Evolutionary conservation across 2,888 invertebrate species (phyloP), one percentile per base, ranked within the genome.

Genomic region (Epirrita christyi): DNA sequence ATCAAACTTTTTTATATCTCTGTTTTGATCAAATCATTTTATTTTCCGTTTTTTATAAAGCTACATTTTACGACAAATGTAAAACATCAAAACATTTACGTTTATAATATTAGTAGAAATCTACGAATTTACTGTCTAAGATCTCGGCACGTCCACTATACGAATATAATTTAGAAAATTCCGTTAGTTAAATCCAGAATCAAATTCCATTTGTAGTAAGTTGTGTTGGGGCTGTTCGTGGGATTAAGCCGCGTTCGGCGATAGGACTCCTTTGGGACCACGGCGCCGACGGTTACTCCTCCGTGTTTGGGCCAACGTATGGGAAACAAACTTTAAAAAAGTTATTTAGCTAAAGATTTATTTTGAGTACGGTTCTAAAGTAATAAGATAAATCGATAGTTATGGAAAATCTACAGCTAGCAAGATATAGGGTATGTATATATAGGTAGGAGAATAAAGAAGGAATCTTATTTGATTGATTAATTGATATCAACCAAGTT

Each of bases 161-260:
- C 21, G 32, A 57, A 49, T 52, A 59, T 49, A 64, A 63, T 61
- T 63, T 63, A 37, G 59, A 52, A 76, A 78, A 79, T 80, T 81
- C 79, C 80, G 75, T 88, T 86, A 86, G 86, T 87, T 86, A 87
- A 88, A 85, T 81, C 81, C 80, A 72, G 79, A 81, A 89, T 89
- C 85, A 86, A 82, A 87, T 88, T 83, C 84, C 82, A 86, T 86
- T 86, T 86, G 85, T 84, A 83, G 82, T 85, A 83, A 86, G 83
- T 84, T 82, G 83, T 83, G 85, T 85, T 80, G 83, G 81, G 82
- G 81, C 81, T 82, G 83, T 85, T 86, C 83, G 86, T 83, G 79
- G 83, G 88, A 88, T 88, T 86, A 86, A 87, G 85, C 83, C 75
- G 81, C 78, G 76, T 79, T 72, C 77, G 77, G 79, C 85, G 88